A percentile compares a stretch with the other conserved stretches of the same genome.
These are phyloP conservation scores for Sylvia atricapilla DNA, from an alignment of 2,113 vertebrate genomes.

Conservation along the genomic window DNA sequence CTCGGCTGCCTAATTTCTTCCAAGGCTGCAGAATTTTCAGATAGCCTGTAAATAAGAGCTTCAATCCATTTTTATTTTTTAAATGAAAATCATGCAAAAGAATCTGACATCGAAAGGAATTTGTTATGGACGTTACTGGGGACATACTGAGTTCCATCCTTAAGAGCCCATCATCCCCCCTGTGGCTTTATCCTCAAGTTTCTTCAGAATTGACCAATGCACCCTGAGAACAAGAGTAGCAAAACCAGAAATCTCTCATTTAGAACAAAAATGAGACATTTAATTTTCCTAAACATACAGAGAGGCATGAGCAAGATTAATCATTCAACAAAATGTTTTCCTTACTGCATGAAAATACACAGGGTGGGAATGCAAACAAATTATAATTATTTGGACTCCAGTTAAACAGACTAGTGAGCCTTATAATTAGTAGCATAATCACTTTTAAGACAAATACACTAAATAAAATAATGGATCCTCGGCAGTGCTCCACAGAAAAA, in stretches of 20 bases:
- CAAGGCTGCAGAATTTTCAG: neutral
- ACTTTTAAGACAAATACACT: conserved; percentile 58
- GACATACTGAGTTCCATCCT: neutral
- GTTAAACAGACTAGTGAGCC: conserved; percentile 60
- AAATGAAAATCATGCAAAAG: neutral
- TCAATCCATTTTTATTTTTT: neutral
- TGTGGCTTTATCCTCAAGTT: neutral
- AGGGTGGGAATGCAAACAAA: conserved; percentile 40
- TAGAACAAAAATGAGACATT: neutral
- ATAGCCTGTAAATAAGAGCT: neutral
- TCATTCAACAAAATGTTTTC: conserved; percentile 39
- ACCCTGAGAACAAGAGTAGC: neutral
- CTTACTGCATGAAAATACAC: neutral
- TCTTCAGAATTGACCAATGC: neutral
- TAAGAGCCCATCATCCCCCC: neutral
- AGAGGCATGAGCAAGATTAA: neutral
- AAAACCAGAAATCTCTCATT: neutral
- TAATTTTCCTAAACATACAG: neutral
- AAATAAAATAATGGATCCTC: conserved; percentile 42
- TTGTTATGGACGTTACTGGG: neutral
- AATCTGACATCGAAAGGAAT: neutral
- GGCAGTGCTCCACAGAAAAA: neutral
- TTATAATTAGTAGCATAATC: conserved; percentile 57
- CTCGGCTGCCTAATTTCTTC: neutral
- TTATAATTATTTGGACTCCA: conserved; percentile 49